Evolutionary conservation across 2,888 invertebrate genomes (phyloP), one percentile per base, ranked within the genome.

Genomic region (Peribatodes rhomboidaria): DNA sequence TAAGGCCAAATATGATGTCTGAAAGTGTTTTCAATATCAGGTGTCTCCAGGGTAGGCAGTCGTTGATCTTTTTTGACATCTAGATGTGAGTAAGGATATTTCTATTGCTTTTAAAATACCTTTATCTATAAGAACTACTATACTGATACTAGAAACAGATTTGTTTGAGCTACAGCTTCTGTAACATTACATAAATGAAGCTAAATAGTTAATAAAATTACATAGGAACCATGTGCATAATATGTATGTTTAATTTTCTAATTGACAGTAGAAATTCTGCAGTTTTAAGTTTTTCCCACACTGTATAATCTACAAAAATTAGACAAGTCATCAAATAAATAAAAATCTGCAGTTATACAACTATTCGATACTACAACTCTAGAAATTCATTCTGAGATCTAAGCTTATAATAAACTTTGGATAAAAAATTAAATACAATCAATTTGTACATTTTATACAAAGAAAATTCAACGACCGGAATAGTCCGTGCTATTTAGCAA

Each of bases 381-480:
- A 89, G 81, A 85, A 86, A 87, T 86, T 88, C 85, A 86, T 74
- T 86, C 83, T 92, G 93, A 93, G 93, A 92, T 93, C 93, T 92
- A 90, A 88, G 79, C 92, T 92, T 92, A 92, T 79, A 88, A 88
- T 89, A 90, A 92, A 91, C 92, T 93, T 93, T 92, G 93, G 92
- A 92, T 91, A 80, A 87, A 86, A 85, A 88, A 88, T 89, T 86
- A 90, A 68, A 69, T 68, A 68, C 67, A 68, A 69, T 64, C 68
- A 47, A 67, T 73, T 90, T 92, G 87, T 92, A 92, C 92, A 92
- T 91, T 92, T 64, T 92, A 85, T 92, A 92, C 91, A 92, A 87
- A 86, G 81, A 86, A 88, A 87, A 79, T 72, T 72, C 73, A 68
- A 74, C 76, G 78, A 75, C 81, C 78, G 77, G 56, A 35, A 42